Base-by-base conservation (phyloP, 1,140 invertebrate species). In the Drosophila cardini region DNA sequence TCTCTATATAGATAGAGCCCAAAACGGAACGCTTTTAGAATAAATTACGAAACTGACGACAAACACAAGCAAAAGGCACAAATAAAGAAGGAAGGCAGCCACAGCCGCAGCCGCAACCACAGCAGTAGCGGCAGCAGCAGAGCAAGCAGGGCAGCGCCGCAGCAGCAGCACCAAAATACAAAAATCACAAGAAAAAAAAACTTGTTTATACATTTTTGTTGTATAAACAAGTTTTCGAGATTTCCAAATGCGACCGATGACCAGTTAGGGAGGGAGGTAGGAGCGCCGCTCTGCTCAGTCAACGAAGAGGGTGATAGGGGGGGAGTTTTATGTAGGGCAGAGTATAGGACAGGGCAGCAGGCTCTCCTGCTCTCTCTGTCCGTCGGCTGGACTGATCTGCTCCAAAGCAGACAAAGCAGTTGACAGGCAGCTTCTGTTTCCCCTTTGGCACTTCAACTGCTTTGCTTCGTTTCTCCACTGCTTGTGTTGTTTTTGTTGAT, bases 21-120 rank as follows among this genome's bases (percentile, higher is more conserved):
- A 83, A 87, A 86, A 89, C 80, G 83, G 84, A 87, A 87, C 84
- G 84, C 80, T 87, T 87, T 87, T 87, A 87, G 84, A 87, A 87
- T 87, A 87, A 87, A 89, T 87, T 87, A 87, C 84, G 84, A 87
- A 87, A 87, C 84, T 77, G 82, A 78, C 84, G 84, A 87, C 73
- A 87, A 86, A 79, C 69, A 65, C 55, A 83, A 80, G 68, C 78
- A 70, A 76, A 80, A 43, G 60, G 68, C 78, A 70, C 72, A 80
- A 43, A 55, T 56, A 68, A 82, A 86, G 69, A 71, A 69, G 65
- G 70, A 71, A 70, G 58, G 63, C 68, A 48, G 64, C 43, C 61
- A 26, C 36, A 57, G 52, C 78, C 40, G 26, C 38, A 64, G 38
- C 5, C 21, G 21, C 21, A 26, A 26, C 21, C 21, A 26, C 42